Base-by-base conservation (phyloP, 2,888 invertebrate genomes). In the Rotaria magnacalcarata region DNA sequence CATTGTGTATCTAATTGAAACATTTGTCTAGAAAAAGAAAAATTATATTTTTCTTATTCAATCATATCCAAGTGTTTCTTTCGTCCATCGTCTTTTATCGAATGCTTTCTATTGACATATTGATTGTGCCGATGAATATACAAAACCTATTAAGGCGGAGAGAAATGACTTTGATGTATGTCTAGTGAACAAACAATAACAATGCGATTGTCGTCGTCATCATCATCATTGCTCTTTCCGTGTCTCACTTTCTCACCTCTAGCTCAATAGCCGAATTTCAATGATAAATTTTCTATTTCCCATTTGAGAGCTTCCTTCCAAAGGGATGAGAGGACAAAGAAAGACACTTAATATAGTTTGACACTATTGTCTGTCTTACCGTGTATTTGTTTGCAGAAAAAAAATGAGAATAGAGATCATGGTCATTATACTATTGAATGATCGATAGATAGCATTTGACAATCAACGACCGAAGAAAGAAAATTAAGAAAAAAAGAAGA, bases 281-380 rank as follows among this genome's bases (percentile, higher is more conserved):
- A 60, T 60, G 27, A 60, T 60, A 60, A 60, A 60, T 60, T n/a
- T 60, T 60, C 58, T 60, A 60, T 60, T 60, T 60, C 58, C 27
- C 27, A 60, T 27, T 60, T 60, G 27, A n/a, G 27, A 60, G 58
- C 58, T 24, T 56, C 21, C 56, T 56, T 56, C 24, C 21, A 56
- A 56, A 56, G 21, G 56, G 56, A 56, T 56, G 56, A 56, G 56
- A 56, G 24, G 56, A 56, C 56, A 56, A 56, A 56, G 56, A 56
- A 56, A 56, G 24, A 56, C 24, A 56, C 24, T 56, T 56, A 56
- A 56, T 56, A 56, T 56, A 56, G 24, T 24, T 56, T 56, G 56
- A 24, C 56, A 56, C 56, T 56, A 56, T 56, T 56, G 24, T 56
- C 56, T 56, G 1, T 56, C 24, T 21, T 24, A 56, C 24, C 24